Evolutionary conservation across 2,888 invertebrate species (phyloP).

Genomic region (Phyto melanocephala): DNA sequence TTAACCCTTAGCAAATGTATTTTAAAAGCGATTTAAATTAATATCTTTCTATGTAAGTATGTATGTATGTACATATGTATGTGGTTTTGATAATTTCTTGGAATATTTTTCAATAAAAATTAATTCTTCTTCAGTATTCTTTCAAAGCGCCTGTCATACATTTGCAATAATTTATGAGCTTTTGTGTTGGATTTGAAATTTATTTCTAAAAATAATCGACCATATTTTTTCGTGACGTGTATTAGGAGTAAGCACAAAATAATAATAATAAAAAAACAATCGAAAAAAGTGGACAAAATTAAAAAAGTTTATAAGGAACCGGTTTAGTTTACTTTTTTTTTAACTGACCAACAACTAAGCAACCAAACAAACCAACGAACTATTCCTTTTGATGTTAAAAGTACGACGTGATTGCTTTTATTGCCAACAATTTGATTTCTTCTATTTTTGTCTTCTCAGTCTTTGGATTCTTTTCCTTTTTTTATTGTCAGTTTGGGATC

Average conservation of each 20-base stretch:
- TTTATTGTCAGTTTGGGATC: not conserved
- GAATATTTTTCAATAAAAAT: conserved; percentile 15
- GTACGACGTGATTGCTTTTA: conserved; percentile 62
- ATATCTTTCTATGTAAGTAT: not conserved
- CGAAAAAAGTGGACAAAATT: conserved; percentile 1
- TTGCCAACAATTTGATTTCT: conserved; percentile 65
- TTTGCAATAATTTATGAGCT: conserved; percentile 44
- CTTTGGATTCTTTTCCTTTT: conserved; percentile 34
- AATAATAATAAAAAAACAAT: not conserved
- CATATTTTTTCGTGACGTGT: conserved; percentile 54
- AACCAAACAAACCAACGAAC: conserved; percentile 5
- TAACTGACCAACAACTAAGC: conserved; percentile 34
- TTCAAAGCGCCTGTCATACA: conserved; percentile 16
- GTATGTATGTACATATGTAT: no score
- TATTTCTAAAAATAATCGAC: conserved; percentile 40
- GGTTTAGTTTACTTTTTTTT: conserved; percentile 40
- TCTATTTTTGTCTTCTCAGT: conserved; percentile 61
- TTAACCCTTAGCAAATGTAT: not conserved
- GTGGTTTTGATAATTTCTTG: conserved; percentile 38
- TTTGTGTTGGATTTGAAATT: conserved; percentile 23
- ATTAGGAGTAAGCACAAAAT: conserved; percentile 16
- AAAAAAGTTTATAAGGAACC: conserved; percentile 30
- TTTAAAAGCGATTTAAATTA: conserved; percentile 14
- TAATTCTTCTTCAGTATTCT: conserved; percentile 24
- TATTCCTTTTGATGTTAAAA: conserved; percentile 51